These are phyloP conservation scores for Nyctereutes procyonoides DNA, from an alignment of 2,113 vertebrate genomes.

Conservation along the genomic window DNA sequence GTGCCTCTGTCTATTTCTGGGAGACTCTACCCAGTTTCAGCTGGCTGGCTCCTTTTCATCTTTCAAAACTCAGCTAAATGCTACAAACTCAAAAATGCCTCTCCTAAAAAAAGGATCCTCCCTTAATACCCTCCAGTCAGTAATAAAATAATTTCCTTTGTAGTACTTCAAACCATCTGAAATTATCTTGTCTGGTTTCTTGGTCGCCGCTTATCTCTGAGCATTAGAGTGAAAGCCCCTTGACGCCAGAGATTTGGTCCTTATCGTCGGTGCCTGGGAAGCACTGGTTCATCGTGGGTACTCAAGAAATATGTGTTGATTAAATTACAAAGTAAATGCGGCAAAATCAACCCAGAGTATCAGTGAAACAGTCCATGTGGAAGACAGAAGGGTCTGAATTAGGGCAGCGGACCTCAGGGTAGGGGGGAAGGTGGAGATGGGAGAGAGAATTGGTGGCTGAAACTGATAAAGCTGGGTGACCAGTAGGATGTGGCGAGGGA, in stretches of 20 bases:
- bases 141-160: not conserved
- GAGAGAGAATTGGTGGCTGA: not conserved
- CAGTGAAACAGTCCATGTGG: not conserved
- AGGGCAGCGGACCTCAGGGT: not conserved
- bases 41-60: not conserved
- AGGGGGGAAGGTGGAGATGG: not conserved
- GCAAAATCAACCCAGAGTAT: not conserved
- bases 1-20: not conserved
- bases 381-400: not conserved
- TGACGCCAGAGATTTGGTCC: not conserved
- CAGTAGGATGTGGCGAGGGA: not conserved
- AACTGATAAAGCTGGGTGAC: not conserved
- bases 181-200: not conserved
- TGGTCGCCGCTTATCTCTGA: not conserved
- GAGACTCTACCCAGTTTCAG: not conserved
- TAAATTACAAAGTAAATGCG: not conserved
- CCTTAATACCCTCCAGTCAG: not conserved
- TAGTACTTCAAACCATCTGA: not conserved
- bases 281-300: no score
- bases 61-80: not conserved
- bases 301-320: not conserved
- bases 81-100: slow-evolving; percentile 24
- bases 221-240: not conserved
- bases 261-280: not conserved
- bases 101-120: not conserved